Evolutionary conservation across 2,888 invertebrate genomes (phyloP), one percentile per base, ranked within the genome.

Genomic region (Cecidostiba fungosa): DNA sequence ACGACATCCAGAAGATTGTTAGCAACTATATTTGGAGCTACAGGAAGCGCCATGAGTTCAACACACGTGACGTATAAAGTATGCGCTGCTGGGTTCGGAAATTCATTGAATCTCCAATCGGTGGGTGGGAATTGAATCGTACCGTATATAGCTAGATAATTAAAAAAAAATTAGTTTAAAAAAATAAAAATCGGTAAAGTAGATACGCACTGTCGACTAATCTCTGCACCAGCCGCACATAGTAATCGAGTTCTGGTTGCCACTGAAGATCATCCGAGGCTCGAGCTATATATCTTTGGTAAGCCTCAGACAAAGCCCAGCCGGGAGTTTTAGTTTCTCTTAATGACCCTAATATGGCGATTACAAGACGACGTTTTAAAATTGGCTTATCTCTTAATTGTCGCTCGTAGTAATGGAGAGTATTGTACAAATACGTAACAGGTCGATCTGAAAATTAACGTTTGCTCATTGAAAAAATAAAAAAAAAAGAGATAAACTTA

Each of bases 61-160:
- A 99, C 98, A 92, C 99, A 98, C 0, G 98, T 98, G 0, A 98
- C 97, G 93, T 99, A 98, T 0, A 99, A 95, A 0, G 98, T 97
- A 93, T 99, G 99, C 0, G 98, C 97, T 0, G 98, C 97, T 0
- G 98, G 97, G 94, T 99, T 99, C 0, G 99, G 98, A 91, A 99
- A 99, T 93, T 99, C 99, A 92, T 99, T 99, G 93, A 99, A 99
- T 73, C 99, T 95, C 99, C 99, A 99, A 92, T 99, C 99, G 8
- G 97, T 97, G 85, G 96, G 95, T 8, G 97, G 97, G 90, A 97
- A 97, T 70, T 96, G 96, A 12, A 95, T 95, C 77, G 95, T 95
- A 0, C 97, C 97, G 70, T 95, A 95, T 94, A 97, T 97, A 39
- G 97, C 97, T 97, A 4, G 1, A 76, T 26, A 5, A 47, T 50